Evolutionary conservation across 2,888 invertebrate species (phyloP), one percentile per base, ranked within the genome.

Genomic region (Micropterix aruncella): DNA sequence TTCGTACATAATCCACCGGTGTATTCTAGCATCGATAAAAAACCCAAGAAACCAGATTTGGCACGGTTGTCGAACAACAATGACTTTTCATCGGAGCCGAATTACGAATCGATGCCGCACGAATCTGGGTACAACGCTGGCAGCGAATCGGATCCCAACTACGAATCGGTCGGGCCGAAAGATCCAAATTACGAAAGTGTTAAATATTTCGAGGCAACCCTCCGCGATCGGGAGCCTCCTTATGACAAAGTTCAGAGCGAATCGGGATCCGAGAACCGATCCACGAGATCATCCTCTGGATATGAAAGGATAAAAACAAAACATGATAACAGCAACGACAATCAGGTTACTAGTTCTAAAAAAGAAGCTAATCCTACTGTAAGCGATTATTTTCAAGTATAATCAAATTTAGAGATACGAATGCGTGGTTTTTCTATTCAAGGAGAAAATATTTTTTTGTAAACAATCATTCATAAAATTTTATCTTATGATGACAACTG

Each of bases 141-240:
- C 50, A 85, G 84, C 56, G 86, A 86, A 58, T 80, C 80, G 0
- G 86, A 81, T 57, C 75, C 78, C 0, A 81, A 81, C 57, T 82
- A 82, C 53, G 81, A 82, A 54, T 79, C 79, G 1, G 80, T 82
- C 1, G 70, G 70, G 43, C 77, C 77, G 41, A 72, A 71, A 40
- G 81, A 87, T 66, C 85, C 86, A 0, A 87, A 87, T 58, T 88
- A 88, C 55, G 87, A 88, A 58, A 86, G 84, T 51, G 85, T 88
- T 0, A 82, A 81, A 52, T 85, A 84, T 61, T 72, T 79, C 54
- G 80, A 79, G 47, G 57, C n/a, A n/a, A n/a, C n/a, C n/a, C n/a
- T 77, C 1, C 55, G 64, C 0, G 66, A 67, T 18, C 66, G 63
- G 46, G 81, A 80, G 42, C 81, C 83, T 42, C 82, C 83, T 0